A percentile compares a stretch with the other conserved stretches of the same genome.
These are phyloP conservation scores for Sarcophaga bullata DNA, from an alignment of 1,140 invertebrate genomes.

Conservation along the genomic window DNA sequence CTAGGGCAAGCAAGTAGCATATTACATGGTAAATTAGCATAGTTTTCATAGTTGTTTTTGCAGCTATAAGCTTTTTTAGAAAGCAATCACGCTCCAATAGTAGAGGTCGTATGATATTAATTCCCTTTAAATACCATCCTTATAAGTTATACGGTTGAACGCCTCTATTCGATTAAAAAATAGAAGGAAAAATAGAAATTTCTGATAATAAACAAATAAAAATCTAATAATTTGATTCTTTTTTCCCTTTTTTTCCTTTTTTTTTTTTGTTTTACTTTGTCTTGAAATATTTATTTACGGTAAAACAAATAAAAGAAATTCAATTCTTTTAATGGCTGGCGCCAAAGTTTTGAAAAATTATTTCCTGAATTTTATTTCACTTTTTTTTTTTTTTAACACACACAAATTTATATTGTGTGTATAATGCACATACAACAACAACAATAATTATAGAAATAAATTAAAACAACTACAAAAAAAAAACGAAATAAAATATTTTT, in stretches of 20 bases:
- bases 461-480: neutral
- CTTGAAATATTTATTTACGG: constrained; percentile 22
- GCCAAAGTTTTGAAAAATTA: constrained; percentile 39
- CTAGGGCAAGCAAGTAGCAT: no score
- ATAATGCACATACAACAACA: neutral
- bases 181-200: no score
- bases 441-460: no score
- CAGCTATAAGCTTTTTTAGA: no score
- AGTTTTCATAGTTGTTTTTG: no score
- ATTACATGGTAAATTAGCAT: no score
- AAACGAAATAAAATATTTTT: neutral
- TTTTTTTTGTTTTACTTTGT: neutral
- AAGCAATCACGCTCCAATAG: no score
- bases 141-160: no score
- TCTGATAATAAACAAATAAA: neutral
- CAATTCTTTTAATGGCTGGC: constrained; percentile 31
- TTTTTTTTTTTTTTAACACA: neutral
- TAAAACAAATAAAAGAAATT: neutral
- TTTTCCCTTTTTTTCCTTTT: no score
- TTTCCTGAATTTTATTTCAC: constrained; percentile 23
- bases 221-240: neutral
- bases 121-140: no score
- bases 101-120: no score
- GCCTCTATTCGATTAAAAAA: no score
- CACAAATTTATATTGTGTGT: constrained; percentile 6